Percentiles rank a stretch among this genome's conserved stretches.
phyloP scores from a whole-genome alignment of 2,113 vertebrate genomes.

The Gopherus evgoodei region DNA sequence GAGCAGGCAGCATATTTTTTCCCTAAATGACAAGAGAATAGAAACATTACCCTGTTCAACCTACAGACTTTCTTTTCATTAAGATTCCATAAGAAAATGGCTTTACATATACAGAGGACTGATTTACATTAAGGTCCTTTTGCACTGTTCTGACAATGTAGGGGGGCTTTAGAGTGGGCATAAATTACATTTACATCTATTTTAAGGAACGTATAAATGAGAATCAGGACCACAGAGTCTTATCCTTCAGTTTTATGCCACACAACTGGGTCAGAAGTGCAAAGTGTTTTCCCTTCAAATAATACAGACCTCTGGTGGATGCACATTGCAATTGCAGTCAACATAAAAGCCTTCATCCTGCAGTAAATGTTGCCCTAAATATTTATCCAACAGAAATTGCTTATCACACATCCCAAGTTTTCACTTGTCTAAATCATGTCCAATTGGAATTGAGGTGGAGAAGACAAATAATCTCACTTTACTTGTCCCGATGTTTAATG shows the following conservation, averaged over 20 bases:
- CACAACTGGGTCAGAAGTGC: neutral
- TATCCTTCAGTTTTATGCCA: neutral
- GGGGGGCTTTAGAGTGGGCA: neutral
- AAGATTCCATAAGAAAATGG: neutral
- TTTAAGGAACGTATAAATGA: neutral
- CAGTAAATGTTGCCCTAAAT: neutral
- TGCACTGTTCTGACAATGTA: neutral
- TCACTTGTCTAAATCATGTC: neutral
- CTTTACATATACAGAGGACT: neutral
- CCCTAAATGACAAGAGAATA: neutral
- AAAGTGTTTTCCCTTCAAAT: neutral
- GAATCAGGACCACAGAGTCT: neutral
- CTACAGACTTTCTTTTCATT: neutral
- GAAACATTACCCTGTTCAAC: neutral
- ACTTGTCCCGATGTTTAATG: neutral
- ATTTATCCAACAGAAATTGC: neutral
- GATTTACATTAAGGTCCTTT: neutral
- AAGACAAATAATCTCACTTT: neutral
- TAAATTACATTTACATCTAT: neutral
- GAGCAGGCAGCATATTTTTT: neutral
- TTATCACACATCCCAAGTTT: neutral
- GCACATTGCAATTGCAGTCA: neutral
- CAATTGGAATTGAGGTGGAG: neutral
- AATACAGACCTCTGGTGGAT: neutral
- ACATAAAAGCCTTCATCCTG: neutral